phyloP scores from a whole-genome alignment of 2,888 invertebrate species.

The Nymphalis polychloros region DNA sequence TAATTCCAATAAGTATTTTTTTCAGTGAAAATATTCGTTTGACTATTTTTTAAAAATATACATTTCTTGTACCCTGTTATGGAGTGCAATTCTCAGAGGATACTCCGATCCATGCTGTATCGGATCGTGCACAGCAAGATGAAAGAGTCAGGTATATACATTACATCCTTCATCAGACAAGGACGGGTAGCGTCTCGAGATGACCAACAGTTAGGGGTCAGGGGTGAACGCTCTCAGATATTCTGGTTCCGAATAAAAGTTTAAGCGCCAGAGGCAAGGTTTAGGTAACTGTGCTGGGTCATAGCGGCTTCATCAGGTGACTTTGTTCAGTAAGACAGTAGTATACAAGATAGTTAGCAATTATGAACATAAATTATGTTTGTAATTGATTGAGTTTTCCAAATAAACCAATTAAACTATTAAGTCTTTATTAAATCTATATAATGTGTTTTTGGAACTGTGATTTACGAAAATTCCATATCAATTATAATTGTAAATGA shows the following conservation, averaged over 20 bases:
- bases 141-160: slow-evolving; percentile 50
- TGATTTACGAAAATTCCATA: no score
- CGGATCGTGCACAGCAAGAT: slow-evolving; percentile 69
- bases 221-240: slow-evolving; percentile 77
- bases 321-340: slow-evolving; percentile 2
- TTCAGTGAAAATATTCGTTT: slow-evolving; percentile 18
- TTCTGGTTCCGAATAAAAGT: slow-evolving; percentile 46
- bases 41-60: neutral
- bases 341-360: neutral
- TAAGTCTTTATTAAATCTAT: no score
- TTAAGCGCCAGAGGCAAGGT: slow-evolving; percentile 37
- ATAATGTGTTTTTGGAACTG: no score
- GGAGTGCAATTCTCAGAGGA: slow-evolving; percentile 77
- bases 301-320: slow-evolving; percentile 28
- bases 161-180: slow-evolving; percentile 41
- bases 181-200: slow-evolving; percentile 63
- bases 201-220: slow-evolving; percentile 80
- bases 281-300: slow-evolving; percentile 36
- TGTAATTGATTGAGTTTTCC: no score
- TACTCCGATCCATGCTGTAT: slow-evolving; percentile 74
- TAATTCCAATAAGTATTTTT: neutral
- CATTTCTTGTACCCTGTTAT: slow-evolving; percentile 52
- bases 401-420: no score
- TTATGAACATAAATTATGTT: neutral
- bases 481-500: no score